These are phyloP conservation scores for Polydrusus pterygomalis DNA, from an alignment of 2,888 invertebrate genomes.

Conservation along the genomic window DNA sequence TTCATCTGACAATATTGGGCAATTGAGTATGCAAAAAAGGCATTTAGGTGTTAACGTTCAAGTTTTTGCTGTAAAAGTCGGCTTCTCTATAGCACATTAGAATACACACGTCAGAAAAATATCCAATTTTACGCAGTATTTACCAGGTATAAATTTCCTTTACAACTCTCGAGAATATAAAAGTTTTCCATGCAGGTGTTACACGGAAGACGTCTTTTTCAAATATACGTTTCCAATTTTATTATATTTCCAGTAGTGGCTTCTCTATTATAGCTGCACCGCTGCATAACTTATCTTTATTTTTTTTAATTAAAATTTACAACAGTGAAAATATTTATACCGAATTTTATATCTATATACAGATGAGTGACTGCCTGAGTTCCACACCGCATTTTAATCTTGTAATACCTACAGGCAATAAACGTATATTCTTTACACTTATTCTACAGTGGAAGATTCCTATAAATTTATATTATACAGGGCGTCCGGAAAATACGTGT, in stretches of 20 bases:
- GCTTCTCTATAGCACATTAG: slow-evolving; percentile 5
- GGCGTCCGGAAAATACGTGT: too few relatives aligned
- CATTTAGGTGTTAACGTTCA: slow-evolving; percentile 3
- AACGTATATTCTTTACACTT: too few relatives aligned
- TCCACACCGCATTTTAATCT: too few relatives aligned
- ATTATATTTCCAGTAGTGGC: slow-evolving; percentile 54
- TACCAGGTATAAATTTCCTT: slow-evolving; percentile 63
- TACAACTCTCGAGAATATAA: slow-evolving; percentile 61
- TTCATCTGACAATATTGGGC: neutral
- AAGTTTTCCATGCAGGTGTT: slow-evolving; percentile 61
- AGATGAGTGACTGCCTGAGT: too few relatives aligned
- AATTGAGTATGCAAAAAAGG: neutral
- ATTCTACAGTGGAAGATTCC: too few relatives aligned
- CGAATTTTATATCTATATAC: too few relatives aligned
- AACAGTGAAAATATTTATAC: too few relatives aligned
- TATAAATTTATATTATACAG: too few relatives aligned
- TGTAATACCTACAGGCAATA: too few relatives aligned
- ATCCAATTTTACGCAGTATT: slow-evolving; percentile 65
- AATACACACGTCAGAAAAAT: slow-evolving; percentile 51
- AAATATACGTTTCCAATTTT: slow-evolving; percentile 58
- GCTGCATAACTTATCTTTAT: neutral
- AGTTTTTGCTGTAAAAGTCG: neutral
- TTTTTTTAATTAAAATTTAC: slow-evolving; percentile 12
- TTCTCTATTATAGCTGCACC: slow-evolving; percentile 4
- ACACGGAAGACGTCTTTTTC: slow-evolving; percentile 56